A percentile compares a stretch with the other conserved stretches of the same genome.
Conservation (phyloP, 2,888 invertebrate species). For the Hybos culiciformis region DNA sequence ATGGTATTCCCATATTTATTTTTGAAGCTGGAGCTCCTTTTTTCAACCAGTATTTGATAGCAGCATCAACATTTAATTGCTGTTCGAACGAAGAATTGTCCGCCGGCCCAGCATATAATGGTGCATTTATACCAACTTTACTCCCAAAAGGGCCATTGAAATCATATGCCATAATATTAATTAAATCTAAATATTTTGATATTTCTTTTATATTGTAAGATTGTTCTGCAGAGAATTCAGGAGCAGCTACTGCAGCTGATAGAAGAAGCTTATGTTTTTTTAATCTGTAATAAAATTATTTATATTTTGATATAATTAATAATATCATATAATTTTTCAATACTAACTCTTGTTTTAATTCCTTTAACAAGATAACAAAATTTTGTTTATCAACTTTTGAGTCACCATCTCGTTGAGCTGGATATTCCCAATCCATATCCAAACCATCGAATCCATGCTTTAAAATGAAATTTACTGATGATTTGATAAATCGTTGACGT, state of each 20-base stretch:
- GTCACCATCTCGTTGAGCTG: constrained; percentile 34
- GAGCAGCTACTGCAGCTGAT: background rate
- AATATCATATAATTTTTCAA: background rate
- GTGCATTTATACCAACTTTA: background rate
- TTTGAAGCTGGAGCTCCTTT: background rate
- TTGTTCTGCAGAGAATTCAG: background rate
- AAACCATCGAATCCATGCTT: constrained; percentile 41
- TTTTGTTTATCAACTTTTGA: constrained; percentile 27
- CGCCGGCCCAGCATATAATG: background rate
- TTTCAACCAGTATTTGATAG: background rate
- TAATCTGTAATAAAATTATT: constrained; percentile 30
- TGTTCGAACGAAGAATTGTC: no score
- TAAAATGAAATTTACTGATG: constrained; percentile 24
- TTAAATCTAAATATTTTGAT: background rate
- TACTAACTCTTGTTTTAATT: constrained; percentile 23
- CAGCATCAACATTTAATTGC: background rate
- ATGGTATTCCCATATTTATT: background rate
- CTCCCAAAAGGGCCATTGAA: background rate
- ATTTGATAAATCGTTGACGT: constrained; percentile 21
- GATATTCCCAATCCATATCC: constrained; percentile 50
- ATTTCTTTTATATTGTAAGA: background rate
- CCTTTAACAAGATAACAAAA: constrained; percentile 22
- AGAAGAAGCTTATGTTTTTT: constrained; percentile 35
- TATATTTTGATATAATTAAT: background rate
- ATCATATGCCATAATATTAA: background rate